Conservation (phyloP, 2,797 vertebrate species). For the Eulemur coronatus region DNA sequence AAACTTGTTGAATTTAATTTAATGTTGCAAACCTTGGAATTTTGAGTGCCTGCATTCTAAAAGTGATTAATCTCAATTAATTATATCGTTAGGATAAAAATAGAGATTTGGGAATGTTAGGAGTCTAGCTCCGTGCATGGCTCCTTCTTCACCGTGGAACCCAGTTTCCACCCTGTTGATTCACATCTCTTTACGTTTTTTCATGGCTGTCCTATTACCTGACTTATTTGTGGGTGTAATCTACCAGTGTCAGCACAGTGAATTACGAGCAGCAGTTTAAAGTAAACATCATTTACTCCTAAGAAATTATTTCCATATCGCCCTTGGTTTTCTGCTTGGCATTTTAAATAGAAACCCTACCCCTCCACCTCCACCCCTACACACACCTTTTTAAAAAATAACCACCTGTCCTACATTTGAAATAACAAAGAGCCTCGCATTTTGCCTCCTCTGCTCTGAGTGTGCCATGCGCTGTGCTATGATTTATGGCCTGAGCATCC, state of each 20-base stretch:
- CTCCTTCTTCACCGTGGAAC: slow-evolving; percentile 50
- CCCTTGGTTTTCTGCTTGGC: slow-evolving; percentile 67
- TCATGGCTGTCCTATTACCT: slow-evolving; percentile 71
- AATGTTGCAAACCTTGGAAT: background rate
- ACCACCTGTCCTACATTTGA: slow-evolving; percentile 79
- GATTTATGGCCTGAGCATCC: slow-evolving; percentile 80
- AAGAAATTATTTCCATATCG: slow-evolving; percentile 83
- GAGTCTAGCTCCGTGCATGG: slow-evolving; percentile 35
- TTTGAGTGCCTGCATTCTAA: background rate
- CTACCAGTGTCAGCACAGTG: slow-evolving; percentile 65
- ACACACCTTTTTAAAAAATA: background rate
- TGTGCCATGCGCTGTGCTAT: slow-evolving; percentile 57
- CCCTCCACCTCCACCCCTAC: background rate
- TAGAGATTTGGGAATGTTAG: slow-evolving; percentile 42
- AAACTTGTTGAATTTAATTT: slow-evolving; percentile 9
- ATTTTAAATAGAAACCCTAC: slow-evolving; percentile 50
- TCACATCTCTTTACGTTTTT: slow-evolving; percentile 69
- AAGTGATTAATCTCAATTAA: background rate
- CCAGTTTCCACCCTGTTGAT: slow-evolving; percentile 40
- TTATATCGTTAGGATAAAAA: slow-evolving; percentile 69
- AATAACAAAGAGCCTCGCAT: slow-evolving; percentile 56
- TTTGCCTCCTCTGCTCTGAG: slow-evolving; percentile 71
- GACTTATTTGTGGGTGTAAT: slow-evolving; percentile 71
- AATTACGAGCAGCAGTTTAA: slow-evolving; percentile 78
- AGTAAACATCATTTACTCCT: slow-evolving; percentile 79